Conservation (phyloP, 2,888 invertebrate genomes). For the Ethmia dodecea region DNA sequence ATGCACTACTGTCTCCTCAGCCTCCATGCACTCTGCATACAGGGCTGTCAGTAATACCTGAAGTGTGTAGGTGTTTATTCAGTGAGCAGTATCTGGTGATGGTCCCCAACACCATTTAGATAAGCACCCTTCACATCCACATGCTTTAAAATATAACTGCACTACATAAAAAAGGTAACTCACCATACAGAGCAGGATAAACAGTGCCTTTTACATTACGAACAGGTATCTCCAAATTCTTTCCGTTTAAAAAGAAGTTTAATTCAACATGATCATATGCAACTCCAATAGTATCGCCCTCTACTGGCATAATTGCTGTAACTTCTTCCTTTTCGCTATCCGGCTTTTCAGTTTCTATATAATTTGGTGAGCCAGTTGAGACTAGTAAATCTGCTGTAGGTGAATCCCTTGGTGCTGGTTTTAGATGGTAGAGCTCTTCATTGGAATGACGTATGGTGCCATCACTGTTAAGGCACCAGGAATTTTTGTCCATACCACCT, state of each 20-base stretch:
- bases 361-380: slow-evolving; percentile 50
- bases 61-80: too few species aligned
- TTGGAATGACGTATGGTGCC: slow-evolving; percentile 91
- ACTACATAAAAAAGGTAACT: slow-evolving; percentile 30
- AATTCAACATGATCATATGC: slow-evolving; percentile 97
- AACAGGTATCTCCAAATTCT: slow-evolving; percentile 89
- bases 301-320: slow-evolving; percentile 81
- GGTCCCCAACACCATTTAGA: too few species aligned
- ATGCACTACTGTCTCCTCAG: too few species aligned
- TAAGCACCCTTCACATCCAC: too few species aligned
- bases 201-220: slow-evolving; percentile 93
- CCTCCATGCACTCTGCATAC: too few species aligned
- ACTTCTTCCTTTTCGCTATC: slow-evolving; percentile 41
- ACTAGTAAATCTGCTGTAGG: slow-evolving; percentile 63
- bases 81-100: too few species aligned
- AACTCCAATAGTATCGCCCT: slow-evolving; percentile 96
- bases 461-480: slow-evolving; percentile 96
- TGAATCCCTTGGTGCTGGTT: slow-evolving; percentile 59
- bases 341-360: slow-evolving; percentile 40
- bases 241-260: slow-evolving; percentile 96
- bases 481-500: slow-evolving; percentile 92
- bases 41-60: too few species aligned
- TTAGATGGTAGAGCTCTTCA: slow-evolving; percentile 84
- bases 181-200: slow-evolving; percentile 95
- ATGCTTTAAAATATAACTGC: neutral